Conservation (phyloP, 2,797 vertebrate genomes). For the Sorex maritimensis region DNA sequence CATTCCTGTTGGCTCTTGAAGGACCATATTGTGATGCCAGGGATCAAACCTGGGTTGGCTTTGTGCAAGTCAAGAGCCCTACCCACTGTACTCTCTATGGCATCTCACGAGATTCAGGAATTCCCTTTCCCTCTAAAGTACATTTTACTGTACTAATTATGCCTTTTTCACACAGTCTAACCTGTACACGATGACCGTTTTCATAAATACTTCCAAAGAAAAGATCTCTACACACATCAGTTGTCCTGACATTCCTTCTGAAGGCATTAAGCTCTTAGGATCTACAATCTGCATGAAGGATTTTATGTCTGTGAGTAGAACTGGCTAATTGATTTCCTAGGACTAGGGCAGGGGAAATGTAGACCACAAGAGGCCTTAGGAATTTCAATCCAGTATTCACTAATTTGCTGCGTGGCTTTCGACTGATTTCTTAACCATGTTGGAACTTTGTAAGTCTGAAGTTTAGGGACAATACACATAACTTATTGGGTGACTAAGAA, state of each 20-base stretch:
- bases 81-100: no score
- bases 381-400: not conserved
- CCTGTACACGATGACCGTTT: conserved; percentile 75
- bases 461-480: not conserved
- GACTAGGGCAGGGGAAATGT: not conserved
- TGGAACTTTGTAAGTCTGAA: not conserved
- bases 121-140: not conserved
- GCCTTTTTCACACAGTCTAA: conserved; percentile 75
- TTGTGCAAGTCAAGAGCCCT: no score
- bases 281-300: conserved; percentile 86
- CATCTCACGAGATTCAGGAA: not conserved
- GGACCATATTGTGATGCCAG: no score
- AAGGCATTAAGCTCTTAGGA: conserved; percentile 40
- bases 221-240: conserved; percentile 51
- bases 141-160: not conserved
- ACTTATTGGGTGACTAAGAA: not conserved
- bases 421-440: not conserved
- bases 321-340: not conserved
- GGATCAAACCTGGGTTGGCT: no score
- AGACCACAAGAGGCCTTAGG: not conserved
- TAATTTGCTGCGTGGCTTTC: not conserved
- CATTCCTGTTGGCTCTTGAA: no score
- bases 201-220: conserved; percentile 69
- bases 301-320: conserved; percentile 89
- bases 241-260: conserved; percentile 77